Evolutionary conservation across 2,797 vertebrate species (phyloP), one percentile per base, ranked within the genome.

Genomic region (Rousettus madagascariensis): DNA sequence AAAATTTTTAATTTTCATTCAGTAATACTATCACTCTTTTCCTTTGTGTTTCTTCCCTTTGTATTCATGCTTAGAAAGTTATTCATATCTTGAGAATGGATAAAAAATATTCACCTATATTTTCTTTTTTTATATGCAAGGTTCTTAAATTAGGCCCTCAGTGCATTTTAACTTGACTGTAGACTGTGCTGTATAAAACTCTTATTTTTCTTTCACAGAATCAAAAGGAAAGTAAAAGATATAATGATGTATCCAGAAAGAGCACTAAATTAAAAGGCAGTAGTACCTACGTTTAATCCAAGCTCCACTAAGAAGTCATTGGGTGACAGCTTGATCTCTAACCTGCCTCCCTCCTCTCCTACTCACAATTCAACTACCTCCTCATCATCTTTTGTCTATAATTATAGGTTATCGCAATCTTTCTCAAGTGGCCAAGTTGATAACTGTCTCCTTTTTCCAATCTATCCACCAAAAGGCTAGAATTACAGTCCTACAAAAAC

Each of bases 191-290:
- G 59, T 46, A 74, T 79, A 86, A 86, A 86, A 80, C 55, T 41
- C 55, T 71, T 61, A 72, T 55, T 82, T 82, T 74, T 86, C 36
- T 86, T 94, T 90, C 82, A 63, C 11, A 82, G 51, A 83, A 82
- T 90, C 43, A 55, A 78, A 83, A 91, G 63, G 28, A 66, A 28
- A 85, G 28, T 20, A 57, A 80, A 66, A 10, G 43, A 61, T 33
- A 59, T 16, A 82, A 46, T 28, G 17, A 71, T 61, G 12, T 63
- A 86, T 28, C 22, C 55, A 79, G 24, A 80, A 93, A 93, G 49
- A 90, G 68, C 24, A 61, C 43, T 93, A 46, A 80, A 74, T 68
- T 93, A 86, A 90, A 93, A 80, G 49, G 57, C 59, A 68, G 16
- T 6, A 46, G 53, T 55, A 61, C 8, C 59, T 59, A 90, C 36